Base-by-base conservation (phyloP, 2,113 vertebrate species). In the Abramis brama region DNA sequence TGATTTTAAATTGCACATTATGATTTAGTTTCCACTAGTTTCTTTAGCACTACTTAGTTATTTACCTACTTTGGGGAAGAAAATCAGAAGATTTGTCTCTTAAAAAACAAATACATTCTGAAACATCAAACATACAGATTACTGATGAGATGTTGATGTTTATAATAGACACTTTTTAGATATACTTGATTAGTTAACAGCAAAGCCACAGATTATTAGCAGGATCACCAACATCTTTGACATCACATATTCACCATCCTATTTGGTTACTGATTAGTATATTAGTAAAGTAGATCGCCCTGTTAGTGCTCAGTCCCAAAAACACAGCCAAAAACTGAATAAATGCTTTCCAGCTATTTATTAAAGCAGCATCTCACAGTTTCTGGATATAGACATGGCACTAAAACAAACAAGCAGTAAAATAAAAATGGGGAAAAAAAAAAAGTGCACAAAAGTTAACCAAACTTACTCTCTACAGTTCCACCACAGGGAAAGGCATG, bases 401-500 rank as follows among this genome's bases (percentile, higher is more conserved):
- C 91, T 93, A 91, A 94, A 90, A 91, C 94, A 97, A 95, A 95
- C 93, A 96, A 86, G 92, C 93, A 92, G 92, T 95, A 94, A 95
- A 92, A 79, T 17, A 47, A 33, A 59, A 68, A 79, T 17, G 50
- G 50, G 50, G 30, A 23, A 5, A 36, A 19, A 21, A 52, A 30
- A 36, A 62, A 89, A 90, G 94, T 94, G 92, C 92, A 94, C 91
- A 92, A 92, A 95, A 94, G 92, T 81, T 92, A 94, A 95, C 94
- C 94, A 96, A 94, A 99, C 98, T 99, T 99, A 99, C 98, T 98
- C 98, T 98, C 98, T 99, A 97, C 91, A 95, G 97, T 97, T 97
- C 97, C 96, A 97, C 97, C 96, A 96, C 93, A 94, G 95, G 93
- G 92, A 94, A 95, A 93, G 89, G 96, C 97, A 96, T 97, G 96